Conservation (phyloP, 2,797 vertebrate species). For the Acipenser ruthenus region DNA sequence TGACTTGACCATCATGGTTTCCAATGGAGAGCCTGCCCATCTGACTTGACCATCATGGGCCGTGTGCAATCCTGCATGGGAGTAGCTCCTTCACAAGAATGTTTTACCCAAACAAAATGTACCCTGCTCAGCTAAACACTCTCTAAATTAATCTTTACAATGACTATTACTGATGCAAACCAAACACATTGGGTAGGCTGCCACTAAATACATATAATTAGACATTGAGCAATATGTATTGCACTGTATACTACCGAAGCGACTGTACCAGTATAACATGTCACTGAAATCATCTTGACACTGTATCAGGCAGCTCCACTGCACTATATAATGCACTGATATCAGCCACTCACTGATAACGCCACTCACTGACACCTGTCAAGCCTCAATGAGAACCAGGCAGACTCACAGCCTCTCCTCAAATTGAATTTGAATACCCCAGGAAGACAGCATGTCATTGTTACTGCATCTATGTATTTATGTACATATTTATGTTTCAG, state of each 20-base stretch:
- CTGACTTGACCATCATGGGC: too few species aligned
- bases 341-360: neutral
- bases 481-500: neutral
- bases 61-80: too few species aligned
- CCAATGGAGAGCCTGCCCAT: too few species aligned
- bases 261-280: neutral
- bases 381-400: neutral
- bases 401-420: neutral
- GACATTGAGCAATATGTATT: neutral
- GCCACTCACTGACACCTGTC: neutral
- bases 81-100: too few species aligned
- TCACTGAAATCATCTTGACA: neutral
- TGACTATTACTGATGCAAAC: neutral
- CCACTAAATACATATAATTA: neutral
- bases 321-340: neutral
- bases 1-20: too few species aligned
- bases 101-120: too few species aligned
- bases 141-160: too few species aligned
- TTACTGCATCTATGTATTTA: neutral
- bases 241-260: neutral
- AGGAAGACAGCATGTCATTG: neutral
- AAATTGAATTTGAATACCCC: neutral
- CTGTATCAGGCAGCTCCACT: neutral
- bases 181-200: neutral
- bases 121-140: too few species aligned